A percentile compares a stretch with the other conserved stretches of the same genome.
These are phyloP conservation scores for Trichogramma pretiosum DNA, from an alignment of 1,140 invertebrate genomes.

Conservation along the genomic window DNA sequence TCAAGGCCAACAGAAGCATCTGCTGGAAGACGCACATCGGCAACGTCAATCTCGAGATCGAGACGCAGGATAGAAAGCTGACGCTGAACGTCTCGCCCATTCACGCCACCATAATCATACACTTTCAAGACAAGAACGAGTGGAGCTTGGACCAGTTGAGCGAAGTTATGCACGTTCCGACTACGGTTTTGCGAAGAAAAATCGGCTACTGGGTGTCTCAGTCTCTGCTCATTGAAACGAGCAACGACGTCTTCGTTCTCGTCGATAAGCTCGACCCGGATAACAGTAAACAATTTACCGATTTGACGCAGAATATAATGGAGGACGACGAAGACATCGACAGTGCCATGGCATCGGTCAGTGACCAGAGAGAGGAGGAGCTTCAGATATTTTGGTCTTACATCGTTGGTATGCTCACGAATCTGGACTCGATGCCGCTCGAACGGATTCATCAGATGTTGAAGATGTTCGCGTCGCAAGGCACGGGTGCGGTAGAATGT, in stretches of 20 bases:
- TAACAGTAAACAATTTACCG: constrained; percentile 26
- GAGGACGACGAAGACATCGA: constrained; percentile 86
- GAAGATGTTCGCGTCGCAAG: constrained; percentile 89
- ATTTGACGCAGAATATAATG: constrained; percentile 44
- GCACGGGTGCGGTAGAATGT: constrained; percentile 76
- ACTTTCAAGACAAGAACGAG: constrained; percentile 82
- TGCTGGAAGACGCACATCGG: constrained; percentile 91
- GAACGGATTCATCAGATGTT: constrained; percentile 95
- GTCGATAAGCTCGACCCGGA: constrained; percentile 56
- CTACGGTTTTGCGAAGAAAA: constrained; percentile 71
- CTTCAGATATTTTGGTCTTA: constrained; percentile 95
- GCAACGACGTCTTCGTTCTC: constrained; percentile 65
- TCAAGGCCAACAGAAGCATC: constrained; percentile 90
- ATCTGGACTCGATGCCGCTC: constrained; percentile 83
- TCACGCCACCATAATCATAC: constrained; percentile 88
- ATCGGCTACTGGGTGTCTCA: constrained; percentile 88
- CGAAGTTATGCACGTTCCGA: constrained; percentile 72
- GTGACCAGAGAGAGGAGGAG: constrained; percentile 87
- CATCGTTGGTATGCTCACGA: constrained; percentile 93
- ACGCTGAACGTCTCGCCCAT: constrained; percentile 83
- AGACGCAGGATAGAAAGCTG: constrained; percentile 73
- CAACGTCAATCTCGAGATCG: constrained; percentile 83
- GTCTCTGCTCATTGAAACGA: constrained; percentile 69
- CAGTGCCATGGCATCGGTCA: constrained; percentile 85
- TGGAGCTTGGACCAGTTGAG: constrained; percentile 81